phyloP scores from a whole-genome alignment of 2,113 vertebrate species.

The Jaculus jaculus region DNA sequence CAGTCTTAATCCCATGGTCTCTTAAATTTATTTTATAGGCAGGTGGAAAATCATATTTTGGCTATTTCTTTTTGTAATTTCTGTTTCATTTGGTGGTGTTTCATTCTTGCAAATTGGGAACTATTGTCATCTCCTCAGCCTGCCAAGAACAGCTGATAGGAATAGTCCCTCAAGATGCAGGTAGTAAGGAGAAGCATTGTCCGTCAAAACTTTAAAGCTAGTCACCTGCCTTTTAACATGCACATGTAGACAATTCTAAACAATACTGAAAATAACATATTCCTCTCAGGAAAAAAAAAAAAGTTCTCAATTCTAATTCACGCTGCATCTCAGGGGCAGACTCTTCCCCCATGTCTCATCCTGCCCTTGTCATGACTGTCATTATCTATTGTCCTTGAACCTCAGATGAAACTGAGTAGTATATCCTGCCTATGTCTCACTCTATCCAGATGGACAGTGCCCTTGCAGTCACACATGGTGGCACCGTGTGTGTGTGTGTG shows the following conservation, averaged over 20 bases:
- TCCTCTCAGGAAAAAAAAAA: not conserved
- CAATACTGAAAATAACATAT: not conserved
- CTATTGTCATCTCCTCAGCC: not conserved
- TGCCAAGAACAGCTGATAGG: not conserved
- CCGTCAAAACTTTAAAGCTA: not conserved
- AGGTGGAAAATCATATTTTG: not conserved
- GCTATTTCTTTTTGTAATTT: not conserved
- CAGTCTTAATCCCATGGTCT: not conserved
- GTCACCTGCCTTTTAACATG: not conserved
- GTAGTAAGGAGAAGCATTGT: not conserved
- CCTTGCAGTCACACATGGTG: too few species aligned
- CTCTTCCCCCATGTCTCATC: not conserved
- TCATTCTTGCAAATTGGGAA: not conserved
- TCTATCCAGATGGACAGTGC: fast-evolving
- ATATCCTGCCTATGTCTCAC: fast-evolving
- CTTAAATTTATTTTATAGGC: not conserved
- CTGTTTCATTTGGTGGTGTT: not conserved
- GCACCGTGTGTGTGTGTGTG: too few species aligned
- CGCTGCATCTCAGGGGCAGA: not conserved
- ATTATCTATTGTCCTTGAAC: too few species aligned
- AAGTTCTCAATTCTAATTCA: not conserved
- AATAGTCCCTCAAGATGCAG: too few species aligned
- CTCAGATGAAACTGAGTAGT: not conserved
- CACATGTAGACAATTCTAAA: not conserved
- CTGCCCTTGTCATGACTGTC: fast-evolving